Conservation (phyloP, 2,888 invertebrate genomes). For the Eilema caniola region DNA sequence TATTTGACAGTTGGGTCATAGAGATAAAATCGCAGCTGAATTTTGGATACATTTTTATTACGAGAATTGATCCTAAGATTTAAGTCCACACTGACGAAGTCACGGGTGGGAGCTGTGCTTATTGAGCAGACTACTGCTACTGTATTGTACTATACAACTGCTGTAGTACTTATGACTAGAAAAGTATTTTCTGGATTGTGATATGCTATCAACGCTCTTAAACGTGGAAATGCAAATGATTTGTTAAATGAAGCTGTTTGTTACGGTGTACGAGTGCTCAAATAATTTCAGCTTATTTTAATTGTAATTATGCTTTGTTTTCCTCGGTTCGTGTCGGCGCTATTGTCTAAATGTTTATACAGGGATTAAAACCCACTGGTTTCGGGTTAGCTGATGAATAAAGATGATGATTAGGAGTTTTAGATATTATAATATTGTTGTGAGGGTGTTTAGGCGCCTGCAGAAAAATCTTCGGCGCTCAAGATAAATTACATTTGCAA, state of each 20-base stretch:
- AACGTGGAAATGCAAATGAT: slow-evolving; percentile 60
- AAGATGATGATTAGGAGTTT: neutral
- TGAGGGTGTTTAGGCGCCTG: too few relatives aligned
- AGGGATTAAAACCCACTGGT: neutral
- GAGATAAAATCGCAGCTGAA: too few relatives aligned
- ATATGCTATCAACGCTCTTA: slow-evolving; percentile 31
- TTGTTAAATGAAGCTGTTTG: slow-evolving; percentile 52
- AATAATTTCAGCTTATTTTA: slow-evolving; percentile 36
- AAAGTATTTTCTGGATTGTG: slow-evolving; percentile 1
- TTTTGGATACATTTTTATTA: too few relatives aligned
- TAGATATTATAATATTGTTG: neutral
- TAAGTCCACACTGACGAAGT: too few relatives aligned
- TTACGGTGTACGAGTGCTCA: slow-evolving; percentile 35
- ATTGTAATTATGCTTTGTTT: slow-evolving; percentile 14
- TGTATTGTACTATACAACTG: too few relatives aligned
- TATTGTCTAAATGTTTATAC: neutral
- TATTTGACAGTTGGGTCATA: too few relatives aligned
- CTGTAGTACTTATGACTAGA: too few relatives aligned
- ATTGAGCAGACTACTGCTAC: too few relatives aligned
- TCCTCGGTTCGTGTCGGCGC: neutral
- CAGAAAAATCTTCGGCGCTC: too few relatives aligned
- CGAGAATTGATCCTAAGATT: too few relatives aligned
- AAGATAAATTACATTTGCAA: too few relatives aligned
- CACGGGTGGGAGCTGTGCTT: too few relatives aligned
- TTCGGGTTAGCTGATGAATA: neutral